Percentiles rank a stretch among this genome's conserved stretches.
These are phyloP conservation scores for Thamnaconus septentrionalis DNA, from an alignment of 2,113 vertebrate genomes.

Conservation along the genomic window DNA sequence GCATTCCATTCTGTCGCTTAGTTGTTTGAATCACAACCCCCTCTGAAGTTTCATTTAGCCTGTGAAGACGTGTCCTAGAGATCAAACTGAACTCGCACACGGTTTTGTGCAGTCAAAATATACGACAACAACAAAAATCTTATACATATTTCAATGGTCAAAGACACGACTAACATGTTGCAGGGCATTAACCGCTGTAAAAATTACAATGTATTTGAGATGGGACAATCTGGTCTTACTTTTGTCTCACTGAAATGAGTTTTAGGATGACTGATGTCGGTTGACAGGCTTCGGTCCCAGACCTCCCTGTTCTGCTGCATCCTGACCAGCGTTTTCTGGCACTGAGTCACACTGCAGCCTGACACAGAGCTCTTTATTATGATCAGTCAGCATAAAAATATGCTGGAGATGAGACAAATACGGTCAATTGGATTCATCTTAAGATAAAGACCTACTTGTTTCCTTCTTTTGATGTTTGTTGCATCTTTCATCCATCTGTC, in stretches of 20 bases:
- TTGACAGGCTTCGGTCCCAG: too few relatives aligned
- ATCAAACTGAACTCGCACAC: background rate
- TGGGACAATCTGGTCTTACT: slow-evolving; percentile 1
- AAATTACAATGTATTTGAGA: background rate
- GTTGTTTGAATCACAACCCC: background rate
- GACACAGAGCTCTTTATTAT: slow-evolving; percentile 28
- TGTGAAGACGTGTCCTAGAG: background rate
- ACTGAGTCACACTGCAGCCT: slow-evolving; percentile 49
- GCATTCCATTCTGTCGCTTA: background rate
- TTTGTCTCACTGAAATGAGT: slow-evolving; percentile 31
- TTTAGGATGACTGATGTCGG: background rate
- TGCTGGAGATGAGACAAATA: too few relatives aligned
- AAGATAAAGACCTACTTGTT: too few relatives aligned
- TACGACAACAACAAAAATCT: slow-evolving; percentile 12
- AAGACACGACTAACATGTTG: too few relatives aligned
- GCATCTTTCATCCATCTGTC: too few relatives aligned
- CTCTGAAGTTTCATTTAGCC: too few relatives aligned
- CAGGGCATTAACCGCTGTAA: background rate
- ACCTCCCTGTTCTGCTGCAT: background rate
- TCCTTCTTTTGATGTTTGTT: too few relatives aligned
- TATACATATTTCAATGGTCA: too few relatives aligned
- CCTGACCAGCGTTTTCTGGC: slow-evolving; percentile 15
- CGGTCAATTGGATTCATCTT: too few relatives aligned
- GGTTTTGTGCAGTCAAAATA: too few relatives aligned
- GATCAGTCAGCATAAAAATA: too few relatives aligned